Evolutionary conservation across 2,797 vertebrate genomes (phyloP), one percentile per base, ranked within the genome.

Genomic region (Betta splendens): DNA sequence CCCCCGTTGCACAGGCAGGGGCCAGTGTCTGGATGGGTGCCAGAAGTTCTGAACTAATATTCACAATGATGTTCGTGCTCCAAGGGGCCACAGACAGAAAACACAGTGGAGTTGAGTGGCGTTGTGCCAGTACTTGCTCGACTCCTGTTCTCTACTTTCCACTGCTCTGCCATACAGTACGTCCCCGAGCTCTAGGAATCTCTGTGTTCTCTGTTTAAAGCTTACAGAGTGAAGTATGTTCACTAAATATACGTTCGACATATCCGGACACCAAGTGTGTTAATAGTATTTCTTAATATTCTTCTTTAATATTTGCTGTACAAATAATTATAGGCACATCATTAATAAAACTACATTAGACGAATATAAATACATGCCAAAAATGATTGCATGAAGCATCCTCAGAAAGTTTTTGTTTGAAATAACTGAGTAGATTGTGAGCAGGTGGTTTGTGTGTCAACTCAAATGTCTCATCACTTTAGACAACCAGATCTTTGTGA

Each of bases 1-100:
- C 52, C 53, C 44, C 45, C 16, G 61, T 64, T 25, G 65, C 69
- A 64, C 45, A 77, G 72, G 58, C 72, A 79, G 76, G 75, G 70
- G 57, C 69, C 73, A 39, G 65, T 81, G 66, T 80, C 78, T 91
- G 90, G 87, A 87, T 55, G 64, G 63, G 52, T 75, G 88, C 89
- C 90, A 92, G 59, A 75, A 80, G 71, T 85, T 86, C 79, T 83
- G 78, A 69, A 80, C 85, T 87, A 84, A 90, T 87, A 89, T 85
- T 87, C 81, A 73, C 75, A 81, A 83, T 84, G 88, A 84, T 75
- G 83, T 84, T 83, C 68, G 49, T 79, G 62, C 79, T 85, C 84
- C 9, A 50, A 83, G 82, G 80, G 71, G 61, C 86, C 62, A 50
- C 72, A 48, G 40, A 83, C 79, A 81, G 69, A 87, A 80, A 85